Percentiles rank a stretch among this genome's conserved stretches.
Evolutionary conservation across 2,888 invertebrate genomes (phyloP).

Genomic region (Ramazzottius varieornatus): DNA sequence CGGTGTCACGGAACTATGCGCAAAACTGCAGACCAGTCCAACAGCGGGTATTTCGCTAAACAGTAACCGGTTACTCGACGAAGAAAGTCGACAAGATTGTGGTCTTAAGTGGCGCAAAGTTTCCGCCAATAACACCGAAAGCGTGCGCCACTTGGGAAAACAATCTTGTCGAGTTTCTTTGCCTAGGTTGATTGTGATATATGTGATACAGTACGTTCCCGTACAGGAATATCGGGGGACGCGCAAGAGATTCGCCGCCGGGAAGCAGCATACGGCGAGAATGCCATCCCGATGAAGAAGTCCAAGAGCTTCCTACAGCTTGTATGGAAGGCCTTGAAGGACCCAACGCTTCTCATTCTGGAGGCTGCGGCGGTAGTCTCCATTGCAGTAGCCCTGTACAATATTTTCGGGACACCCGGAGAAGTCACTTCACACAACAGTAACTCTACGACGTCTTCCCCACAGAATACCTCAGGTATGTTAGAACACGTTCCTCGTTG

Average conservation of each 20-base stretch:
- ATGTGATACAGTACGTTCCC: not conserved
- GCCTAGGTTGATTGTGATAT: too few species aligned
- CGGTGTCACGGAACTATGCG: constrained; percentile 79
- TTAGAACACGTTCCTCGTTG: not conserved
- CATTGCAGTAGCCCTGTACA: constrained; percentile 21
- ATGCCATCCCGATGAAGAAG: constrained; percentile 23
- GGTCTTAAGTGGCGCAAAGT: too few species aligned
- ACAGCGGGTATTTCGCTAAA: constrained; percentile 51
- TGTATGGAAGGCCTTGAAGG: constrained; percentile 24
- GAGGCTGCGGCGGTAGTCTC: constrained; percentile 23
- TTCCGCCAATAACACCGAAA: too few species aligned
- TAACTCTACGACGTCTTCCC: too few species aligned
- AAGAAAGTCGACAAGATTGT: not conserved
- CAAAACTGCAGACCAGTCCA: constrained; percentile 82
- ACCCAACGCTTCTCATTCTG: constrained; percentile 23
- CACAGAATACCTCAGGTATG: not conserved
- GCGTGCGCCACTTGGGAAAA: too few species aligned
- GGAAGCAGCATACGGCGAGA: constrained; percentile 19
- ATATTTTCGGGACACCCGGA: not conserved
- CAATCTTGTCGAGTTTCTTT: too few species aligned
- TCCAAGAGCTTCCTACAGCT: constrained; percentile 22
- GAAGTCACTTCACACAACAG: too few species aligned
- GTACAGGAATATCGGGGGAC: constrained; percentile 12
- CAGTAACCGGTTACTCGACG: not conserved
- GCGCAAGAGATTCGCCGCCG: constrained; percentile 16